phyloP scores from a whole-genome alignment of 2,113 vertebrate genomes.

The Phylloscopus whistleri region DNA sequence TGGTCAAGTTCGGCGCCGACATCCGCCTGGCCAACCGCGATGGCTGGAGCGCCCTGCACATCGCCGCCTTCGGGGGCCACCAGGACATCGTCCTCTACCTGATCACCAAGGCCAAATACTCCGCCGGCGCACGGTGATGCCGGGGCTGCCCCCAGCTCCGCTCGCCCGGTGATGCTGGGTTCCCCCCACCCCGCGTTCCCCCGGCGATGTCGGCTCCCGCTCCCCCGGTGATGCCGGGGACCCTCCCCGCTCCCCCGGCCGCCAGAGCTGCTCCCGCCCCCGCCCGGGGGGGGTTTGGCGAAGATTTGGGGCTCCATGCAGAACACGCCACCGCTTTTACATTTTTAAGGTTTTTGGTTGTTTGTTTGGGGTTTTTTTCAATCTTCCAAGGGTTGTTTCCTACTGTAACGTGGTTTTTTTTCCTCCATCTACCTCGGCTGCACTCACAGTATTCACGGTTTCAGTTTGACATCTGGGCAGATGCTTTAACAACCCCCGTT shows the following conservation, averaged over 20 bases:
- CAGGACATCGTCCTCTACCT: conserved; percentile 99
- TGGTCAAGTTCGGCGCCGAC: conserved; percentile 97
- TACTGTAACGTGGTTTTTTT: conserved; percentile 61
- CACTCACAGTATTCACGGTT: conserved; percentile 81
- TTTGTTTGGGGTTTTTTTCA: not conserved
- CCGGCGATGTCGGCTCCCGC: not conserved
- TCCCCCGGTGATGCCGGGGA: conserved; percentile 58
- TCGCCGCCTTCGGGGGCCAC: conserved; percentile 97
- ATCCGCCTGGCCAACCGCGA: conserved; percentile 96
- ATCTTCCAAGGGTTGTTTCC: conserved; percentile 50
- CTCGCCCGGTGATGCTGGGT: conserved; percentile 59
- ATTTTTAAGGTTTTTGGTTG: not conserved
- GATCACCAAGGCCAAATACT: conserved; percentile 99
- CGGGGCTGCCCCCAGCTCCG: not conserved
- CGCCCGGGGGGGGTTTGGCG: conserved; percentile 19
- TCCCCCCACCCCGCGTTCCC: not conserved
- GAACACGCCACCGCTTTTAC: not conserved
- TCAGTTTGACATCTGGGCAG: conserved; percentile 50
- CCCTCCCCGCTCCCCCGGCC: not conserved
- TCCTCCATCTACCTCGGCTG: conserved; percentile 90
- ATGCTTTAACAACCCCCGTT: conserved; percentile 22
- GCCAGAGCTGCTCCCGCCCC: conserved; percentile 59
- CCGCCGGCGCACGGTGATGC: conserved; percentile 88
- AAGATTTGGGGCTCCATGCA: conserved; percentile 67
- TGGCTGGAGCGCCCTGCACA: conserved; percentile 98